Evolutionary conservation across 2,888 invertebrate species (phyloP), one percentile per base, ranked within the genome.

Genomic region (Drosophila tripunctata): DNA sequence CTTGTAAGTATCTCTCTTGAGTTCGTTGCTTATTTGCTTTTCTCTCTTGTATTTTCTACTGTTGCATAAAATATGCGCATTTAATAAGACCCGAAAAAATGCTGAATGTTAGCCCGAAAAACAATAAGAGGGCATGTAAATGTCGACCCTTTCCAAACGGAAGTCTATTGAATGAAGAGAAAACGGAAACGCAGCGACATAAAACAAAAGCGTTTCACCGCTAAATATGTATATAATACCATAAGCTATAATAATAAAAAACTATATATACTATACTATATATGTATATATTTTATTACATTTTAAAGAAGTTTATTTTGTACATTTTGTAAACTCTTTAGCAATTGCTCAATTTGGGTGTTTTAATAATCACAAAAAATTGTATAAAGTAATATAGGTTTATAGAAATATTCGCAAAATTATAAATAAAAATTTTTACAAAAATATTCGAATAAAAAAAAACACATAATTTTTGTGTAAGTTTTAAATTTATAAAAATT

Each of bases 51-150:
- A 19, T 24, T 48, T 57, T 52, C n/a, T 15, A 36, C 31, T 74
- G 63, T 54, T 80, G 84, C 84, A 80, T 80, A 83, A 81, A 81
- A 81, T 84, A 81, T 81, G 78, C 81, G 84, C 81, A 78, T 84
- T 81, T 81, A 81, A 81, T 84, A 81, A 84, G 81, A 55, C 65
- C 67, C 63, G 10, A 69, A 77, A 66, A 83, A 22, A 68, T 75
- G 64, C 79, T 77, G 72, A 67, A 77, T 75, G 66, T 61, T 30
- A 3, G 2, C 62, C 62, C 31, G 21, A 31, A 60, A 48, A 54
- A 73, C 60, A 69, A 69, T 64, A 30, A 22, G 54, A 50, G 54
- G 24, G 27, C 67, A 73, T 67, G 68, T 70, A 70, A 82, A 83
- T 78, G 62, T 62, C 48, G 58, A 57, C 45, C 52, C 68, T 38